phyloP scores from a whole-genome alignment of 2,797 vertebrate species.

The Parauchenoglanis punctatus region DNA sequence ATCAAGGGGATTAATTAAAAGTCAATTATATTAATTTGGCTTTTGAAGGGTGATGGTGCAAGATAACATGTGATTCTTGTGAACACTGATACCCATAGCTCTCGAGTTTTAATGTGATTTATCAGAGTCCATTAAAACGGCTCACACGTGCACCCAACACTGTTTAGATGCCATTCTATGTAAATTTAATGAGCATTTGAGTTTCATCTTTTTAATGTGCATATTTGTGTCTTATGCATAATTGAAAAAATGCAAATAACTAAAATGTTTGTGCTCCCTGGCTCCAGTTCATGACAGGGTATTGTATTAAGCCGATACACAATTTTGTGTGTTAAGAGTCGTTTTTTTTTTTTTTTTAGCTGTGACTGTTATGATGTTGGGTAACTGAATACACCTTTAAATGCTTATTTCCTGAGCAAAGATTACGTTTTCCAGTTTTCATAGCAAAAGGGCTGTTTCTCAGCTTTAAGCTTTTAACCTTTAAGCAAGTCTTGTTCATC shows the following conservation, averaged over 20 bases:
- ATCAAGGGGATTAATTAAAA: slow-evolving; percentile 94
- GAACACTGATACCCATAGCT: slow-evolving; percentile 62
- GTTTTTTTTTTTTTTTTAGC: neutral
- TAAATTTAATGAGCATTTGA: slow-evolving; percentile 81
- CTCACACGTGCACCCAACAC: slow-evolving; percentile 55
- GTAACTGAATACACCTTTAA: neutral
- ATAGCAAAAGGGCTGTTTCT: neutral
- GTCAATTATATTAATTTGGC: slow-evolving; percentile 89
- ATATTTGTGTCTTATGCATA: slow-evolving; percentile 76
- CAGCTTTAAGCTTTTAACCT: neutral
- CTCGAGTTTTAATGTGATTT: slow-evolving; percentile 69
- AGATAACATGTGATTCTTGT: slow-evolving; percentile 68
- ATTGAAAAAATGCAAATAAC: slow-evolving; percentile 77
- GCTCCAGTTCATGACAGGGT: slow-evolving; percentile 41
- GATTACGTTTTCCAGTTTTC: neutral
- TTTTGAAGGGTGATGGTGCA: slow-evolving; percentile 80
- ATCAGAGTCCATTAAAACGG: slow-evolving; percentile 71
- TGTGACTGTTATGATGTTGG: neutral
- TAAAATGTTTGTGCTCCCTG: slow-evolving; percentile 65
- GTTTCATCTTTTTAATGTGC: slow-evolving; percentile 78
- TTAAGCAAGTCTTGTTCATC: neutral
- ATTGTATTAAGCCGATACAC: slow-evolving; percentile 38
- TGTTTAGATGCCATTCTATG: slow-evolving; percentile 76
- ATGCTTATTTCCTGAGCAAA: neutral
- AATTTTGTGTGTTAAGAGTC: slow-evolving; percentile 23